Conservation (phyloP, 2,888 invertebrate genomes). For the Strigamia maritima region DNA sequence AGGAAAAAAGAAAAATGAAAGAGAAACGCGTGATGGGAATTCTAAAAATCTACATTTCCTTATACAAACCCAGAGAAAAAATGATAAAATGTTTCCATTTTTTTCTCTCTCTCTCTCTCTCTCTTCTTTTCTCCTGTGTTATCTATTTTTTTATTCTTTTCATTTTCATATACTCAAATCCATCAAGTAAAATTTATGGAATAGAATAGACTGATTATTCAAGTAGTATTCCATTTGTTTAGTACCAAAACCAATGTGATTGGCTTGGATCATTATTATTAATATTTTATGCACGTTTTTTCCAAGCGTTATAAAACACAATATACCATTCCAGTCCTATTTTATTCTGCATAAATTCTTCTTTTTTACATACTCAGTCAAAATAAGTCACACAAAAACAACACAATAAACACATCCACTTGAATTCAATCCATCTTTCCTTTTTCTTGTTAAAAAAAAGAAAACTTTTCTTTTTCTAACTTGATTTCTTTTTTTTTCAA, state of each 20-base stretch:
- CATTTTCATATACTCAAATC: background rate
- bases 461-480: background rate
- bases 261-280: no score
- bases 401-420: background rate
- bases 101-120: background rate
- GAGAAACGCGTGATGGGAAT: slow-evolving; percentile 16
- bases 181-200: background rate
- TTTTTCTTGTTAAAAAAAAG: background rate
- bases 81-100: slow-evolving; percentile 1
- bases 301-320: no score
- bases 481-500: slow-evolving; percentile 4
- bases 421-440: background rate
- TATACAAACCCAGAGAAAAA: background rate
- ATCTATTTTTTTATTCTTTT: background rate
- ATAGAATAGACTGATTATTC: no score
- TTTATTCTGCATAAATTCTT: background rate
- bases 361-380: background rate
- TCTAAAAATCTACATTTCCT: slow-evolving; percentile 27
- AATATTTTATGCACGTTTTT: no score
- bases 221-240: no score
- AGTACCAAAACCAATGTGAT: no score
- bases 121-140: background rate
- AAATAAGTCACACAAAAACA: background rate
- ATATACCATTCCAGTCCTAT: no score
- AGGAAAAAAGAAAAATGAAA: slow-evolving; percentile 26